These are phyloP conservation scores for Cercopithecus neglectus DNA, from an alignment of 2,797 vertebrate genomes.

Conservation along the genomic window DNA sequence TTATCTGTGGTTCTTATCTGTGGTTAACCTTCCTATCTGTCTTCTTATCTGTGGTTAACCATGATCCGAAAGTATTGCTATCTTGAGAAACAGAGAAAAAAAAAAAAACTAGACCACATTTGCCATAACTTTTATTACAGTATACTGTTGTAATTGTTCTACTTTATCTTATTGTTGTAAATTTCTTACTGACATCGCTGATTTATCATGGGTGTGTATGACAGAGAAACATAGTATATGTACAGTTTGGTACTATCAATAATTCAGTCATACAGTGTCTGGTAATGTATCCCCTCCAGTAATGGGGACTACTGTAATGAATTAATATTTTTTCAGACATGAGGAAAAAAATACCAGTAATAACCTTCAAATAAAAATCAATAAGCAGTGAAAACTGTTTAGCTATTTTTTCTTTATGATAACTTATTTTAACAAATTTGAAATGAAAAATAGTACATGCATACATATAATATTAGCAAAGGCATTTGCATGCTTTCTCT, in stretches of 20 bases:
- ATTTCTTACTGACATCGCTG: neutral
- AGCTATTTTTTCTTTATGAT: neutral
- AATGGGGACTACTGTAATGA: neutral
- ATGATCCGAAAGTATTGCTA: neutral
- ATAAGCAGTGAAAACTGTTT: neutral
- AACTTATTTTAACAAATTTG: neutral
- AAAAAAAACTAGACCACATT: neutral
- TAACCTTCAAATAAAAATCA: neutral
- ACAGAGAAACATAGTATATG: neutral
- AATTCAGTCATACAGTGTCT: neutral
- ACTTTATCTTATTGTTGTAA: neutral
- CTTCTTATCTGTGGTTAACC: neutral
- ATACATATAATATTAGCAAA: neutral
- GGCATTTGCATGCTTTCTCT: neutral
- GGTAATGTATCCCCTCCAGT: neutral
- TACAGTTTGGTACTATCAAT: neutral
- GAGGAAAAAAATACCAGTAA: neutral
- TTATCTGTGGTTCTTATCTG: neutral
- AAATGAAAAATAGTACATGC: neutral
- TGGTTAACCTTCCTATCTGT: neutral
- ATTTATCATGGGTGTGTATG: neutral
- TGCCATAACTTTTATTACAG: neutral
- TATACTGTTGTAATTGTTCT: neutral
- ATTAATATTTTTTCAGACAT: neutral
- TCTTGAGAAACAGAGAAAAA: neutral